Percentiles rank a stretch among this genome's conserved stretches.
Evolutionary conservation across 2,888 invertebrate genomes (phyloP).

Genomic region (Melieria crassipennis): DNA sequence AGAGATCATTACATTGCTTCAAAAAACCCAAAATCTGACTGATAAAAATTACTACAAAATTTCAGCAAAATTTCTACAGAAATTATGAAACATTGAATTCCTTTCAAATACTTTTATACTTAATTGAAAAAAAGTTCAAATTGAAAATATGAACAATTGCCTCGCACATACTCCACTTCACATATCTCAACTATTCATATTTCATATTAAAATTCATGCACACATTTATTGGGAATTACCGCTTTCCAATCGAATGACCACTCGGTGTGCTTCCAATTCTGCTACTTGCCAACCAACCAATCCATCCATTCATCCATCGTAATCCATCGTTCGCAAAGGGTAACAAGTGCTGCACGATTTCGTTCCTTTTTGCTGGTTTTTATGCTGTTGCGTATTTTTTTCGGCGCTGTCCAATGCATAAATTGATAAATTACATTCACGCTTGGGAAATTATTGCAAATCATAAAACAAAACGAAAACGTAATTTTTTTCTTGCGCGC

Average conservation of each 20-base stretch:
- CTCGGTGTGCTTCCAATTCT: neutral
- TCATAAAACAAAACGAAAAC: constrained; percentile 18
- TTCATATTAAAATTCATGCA: constrained; percentile 59
- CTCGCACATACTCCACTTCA: too few species aligned
- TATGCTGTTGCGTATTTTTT: neutral
- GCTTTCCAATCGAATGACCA: constrained; percentile 34
- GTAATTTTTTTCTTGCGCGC: too few species aligned
- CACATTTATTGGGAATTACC: constrained; percentile 61
- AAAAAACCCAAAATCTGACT: too few species aligned
- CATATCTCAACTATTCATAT: too few species aligned
- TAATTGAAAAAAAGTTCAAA: too few species aligned
- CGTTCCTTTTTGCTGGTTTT: neutral
- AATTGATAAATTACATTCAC: constrained; percentile 61
- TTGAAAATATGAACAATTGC: too few species aligned
- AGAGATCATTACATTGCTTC: too few species aligned
- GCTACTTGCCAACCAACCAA: neutral
- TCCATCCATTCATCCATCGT: too few species aligned
- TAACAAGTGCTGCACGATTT: neutral
- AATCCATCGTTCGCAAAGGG: neutral
- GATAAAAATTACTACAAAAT: too few species aligned
- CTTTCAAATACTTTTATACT: too few species aligned
- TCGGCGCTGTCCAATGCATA: constrained; percentile 39
- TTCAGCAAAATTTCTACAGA: neutral
- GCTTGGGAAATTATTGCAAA: constrained; percentile 53
- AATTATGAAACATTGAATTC: constrained; percentile 15